Evolutionary conservation across 2,113 vertebrate species (phyloP), one percentile per base, ranked within the genome.

Genomic region (Limnothrissa miodon): DNA sequence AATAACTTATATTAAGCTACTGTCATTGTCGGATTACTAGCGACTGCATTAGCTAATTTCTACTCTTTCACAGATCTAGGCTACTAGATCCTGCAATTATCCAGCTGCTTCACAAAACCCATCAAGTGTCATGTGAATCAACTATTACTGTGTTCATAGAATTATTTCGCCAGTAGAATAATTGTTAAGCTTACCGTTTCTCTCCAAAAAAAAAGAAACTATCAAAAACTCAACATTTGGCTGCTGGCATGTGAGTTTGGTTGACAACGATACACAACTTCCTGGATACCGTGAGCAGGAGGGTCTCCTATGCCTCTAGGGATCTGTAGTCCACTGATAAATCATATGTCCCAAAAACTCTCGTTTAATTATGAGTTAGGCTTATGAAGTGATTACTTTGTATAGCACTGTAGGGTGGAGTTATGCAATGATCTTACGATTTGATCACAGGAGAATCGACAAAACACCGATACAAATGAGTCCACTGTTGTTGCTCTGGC

Each of bases 191-290:
- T 36, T 29, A 70, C 62, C 62, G 62, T 70, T 11, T 36, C 29
- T 36, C 62, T 17, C 62, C 29, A 36, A 70, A 66, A 33, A 66
- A n/a, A 42, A 42, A 42, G 42, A 42, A 42, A 42, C 42, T 42
- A 42, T 42, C 2, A 42, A 42, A 42, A 42, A 42, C 2, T 42
- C 29, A 36, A 39, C 70, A 66, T 70, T 82, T 23, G 39, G n/a
- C 81, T 79, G 51, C 46, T 79, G 66, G 44, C n/a, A 46, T 81
- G 84, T 45, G 88, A 88, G 94, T 95, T 95, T 95, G 88, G 90
- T 89, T 95, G 87, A 85, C 93, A 91, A 95, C 94, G 87, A 81
- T 8, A 78, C 5, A 0, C 21, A 13, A 90, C 92, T 95, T 95
- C 94, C 94, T 95, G 93, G 94, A 92, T 90, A 95, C 94, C 25